A percentile compares a stretch with the other conserved stretches of the same genome.
Conservation (phyloP, 1,140 invertebrate genomes). For the Diachasmimorpha longicaudata region DNA sequence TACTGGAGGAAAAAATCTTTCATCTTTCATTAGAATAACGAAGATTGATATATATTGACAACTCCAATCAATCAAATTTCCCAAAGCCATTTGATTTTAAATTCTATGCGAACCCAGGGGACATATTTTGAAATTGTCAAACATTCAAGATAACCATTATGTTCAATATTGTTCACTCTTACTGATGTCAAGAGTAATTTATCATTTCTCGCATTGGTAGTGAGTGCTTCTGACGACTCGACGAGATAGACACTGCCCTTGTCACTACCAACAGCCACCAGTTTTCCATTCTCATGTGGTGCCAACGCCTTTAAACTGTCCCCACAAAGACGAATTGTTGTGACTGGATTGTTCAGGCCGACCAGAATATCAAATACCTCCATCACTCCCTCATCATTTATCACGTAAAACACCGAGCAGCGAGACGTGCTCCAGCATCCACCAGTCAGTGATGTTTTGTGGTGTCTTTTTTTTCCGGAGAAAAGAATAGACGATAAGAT, state of each 20-base stretch:
- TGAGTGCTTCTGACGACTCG: slow-evolving; percentile 81
- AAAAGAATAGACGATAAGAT: slow-evolving; percentile 26
- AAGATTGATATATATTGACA: no score
- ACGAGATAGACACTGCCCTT: slow-evolving; percentile 83
- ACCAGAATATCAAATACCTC: slow-evolving; percentile 88
- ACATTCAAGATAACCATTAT: no score
- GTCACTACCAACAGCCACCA: slow-evolving; percentile 82
- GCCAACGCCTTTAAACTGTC: slow-evolving; percentile 67
- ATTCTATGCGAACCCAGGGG: no score
- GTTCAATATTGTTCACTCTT: slow-evolving; percentile 27
- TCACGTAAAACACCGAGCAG: slow-evolving; percentile 49
- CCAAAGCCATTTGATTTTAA: no score
- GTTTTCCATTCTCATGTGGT: slow-evolving; percentile 63
- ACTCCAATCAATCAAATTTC: no score
- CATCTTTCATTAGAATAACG: neutral
- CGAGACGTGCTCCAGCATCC: slow-evolving; percentile 88
- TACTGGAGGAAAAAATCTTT: slow-evolving; percentile 35
- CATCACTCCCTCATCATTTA: slow-evolving; percentile 73
- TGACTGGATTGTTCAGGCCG: slow-evolving; percentile 78
- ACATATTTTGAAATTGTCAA: no score
- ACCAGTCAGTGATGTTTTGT: slow-evolving; percentile 73
- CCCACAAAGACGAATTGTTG: slow-evolving; percentile 77
- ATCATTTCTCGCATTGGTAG: slow-evolving; percentile 80
- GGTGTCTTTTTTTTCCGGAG: slow-evolving; percentile 54
- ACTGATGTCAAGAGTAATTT: slow-evolving; percentile 80